phyloP scores from a whole-genome alignment of 2,113 vertebrate species.

The Scortum barcoo region DNA sequence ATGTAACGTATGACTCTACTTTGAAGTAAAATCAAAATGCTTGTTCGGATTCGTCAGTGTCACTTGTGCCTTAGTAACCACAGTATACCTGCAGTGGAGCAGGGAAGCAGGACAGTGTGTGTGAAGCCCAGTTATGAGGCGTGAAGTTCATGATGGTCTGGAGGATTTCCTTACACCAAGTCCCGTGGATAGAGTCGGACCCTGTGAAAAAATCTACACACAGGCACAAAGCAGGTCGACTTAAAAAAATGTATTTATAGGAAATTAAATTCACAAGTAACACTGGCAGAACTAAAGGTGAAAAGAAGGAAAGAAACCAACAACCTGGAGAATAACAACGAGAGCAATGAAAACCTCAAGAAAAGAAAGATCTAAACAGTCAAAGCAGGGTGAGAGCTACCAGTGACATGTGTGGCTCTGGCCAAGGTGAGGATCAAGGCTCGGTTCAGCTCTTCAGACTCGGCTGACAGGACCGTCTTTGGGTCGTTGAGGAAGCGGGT shows the following conservation, averaged over 20 bases:
- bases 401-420: slow-evolving; percentile 96
- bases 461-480: slow-evolving; percentile 95
- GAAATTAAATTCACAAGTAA: background rate
- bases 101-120: slow-evolving; percentile 97
- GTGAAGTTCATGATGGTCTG: slow-evolving; percentile 99
- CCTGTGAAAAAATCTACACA: slow-evolving; percentile 96
- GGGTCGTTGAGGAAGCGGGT: slow-evolving; percentile 98
- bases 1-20: background rate
- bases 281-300: background rate
- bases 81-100: slow-evolving; percentile 92
- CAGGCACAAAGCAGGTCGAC: slow-evolving; percentile 19
- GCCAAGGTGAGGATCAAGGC: slow-evolving; percentile 97
- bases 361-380: background rate
- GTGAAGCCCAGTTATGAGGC: slow-evolving; percentile 98
- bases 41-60: background rate
- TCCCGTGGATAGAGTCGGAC: slow-evolving; percentile 98
- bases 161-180: slow-evolving; percentile 99
- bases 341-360: background rate
- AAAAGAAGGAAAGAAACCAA: background rate
- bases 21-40: background rate
- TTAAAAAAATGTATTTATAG: background rate
- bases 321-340: background rate
- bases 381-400: slow-evolving; percentile 72
- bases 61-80: background rate
- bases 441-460: slow-evolving; percentile 97